These are phyloP conservation scores for Misgurnus anguillicaudatus DNA, from an alignment of 2,113 vertebrate genomes.

Conservation along the genomic window DNA sequence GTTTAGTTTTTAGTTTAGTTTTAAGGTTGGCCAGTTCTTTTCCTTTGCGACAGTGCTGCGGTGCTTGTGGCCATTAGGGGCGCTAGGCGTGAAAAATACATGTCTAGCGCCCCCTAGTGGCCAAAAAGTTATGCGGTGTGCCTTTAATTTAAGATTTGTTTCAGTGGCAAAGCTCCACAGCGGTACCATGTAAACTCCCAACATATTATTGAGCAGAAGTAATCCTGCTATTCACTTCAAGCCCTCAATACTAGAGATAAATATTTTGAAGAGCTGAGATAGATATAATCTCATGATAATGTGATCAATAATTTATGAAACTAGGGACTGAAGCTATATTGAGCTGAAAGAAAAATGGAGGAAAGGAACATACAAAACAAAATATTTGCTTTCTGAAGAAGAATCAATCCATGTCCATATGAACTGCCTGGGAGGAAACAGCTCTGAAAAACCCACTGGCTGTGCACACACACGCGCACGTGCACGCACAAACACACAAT, in stretches of 20 bases:
- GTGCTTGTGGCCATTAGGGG: no score
- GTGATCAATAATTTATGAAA: constrained; percentile 34
- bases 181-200: neutral
- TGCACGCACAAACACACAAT: no score
- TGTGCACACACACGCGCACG: neutral
- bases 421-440: neutral
- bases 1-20: no score
- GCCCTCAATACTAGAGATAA: constrained; percentile 10
- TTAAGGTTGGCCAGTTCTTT: no score
- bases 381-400: constrained; percentile 7
- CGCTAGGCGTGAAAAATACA: no score
- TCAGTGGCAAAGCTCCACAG: neutral
- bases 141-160: no score
- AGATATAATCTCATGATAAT: constrained; percentile 26
- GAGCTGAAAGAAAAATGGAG: constrained; percentile 16
- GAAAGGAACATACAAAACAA: constrained; percentile 2
- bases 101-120: no score
- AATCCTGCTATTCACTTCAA: constrained; percentile 32
- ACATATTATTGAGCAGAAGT: constrained; percentile 29
- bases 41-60: no score
- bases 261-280: constrained; percentile 32
- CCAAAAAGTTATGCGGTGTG: no score
- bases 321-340: constrained; percentile 27
- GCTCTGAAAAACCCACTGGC: neutral
- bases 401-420: no score